Percentiles rank a stretch among this genome's conserved stretches.
phyloP scores from a whole-genome alignment of 2,797 vertebrate species.

The Triplophysa yarkandensis region DNA sequence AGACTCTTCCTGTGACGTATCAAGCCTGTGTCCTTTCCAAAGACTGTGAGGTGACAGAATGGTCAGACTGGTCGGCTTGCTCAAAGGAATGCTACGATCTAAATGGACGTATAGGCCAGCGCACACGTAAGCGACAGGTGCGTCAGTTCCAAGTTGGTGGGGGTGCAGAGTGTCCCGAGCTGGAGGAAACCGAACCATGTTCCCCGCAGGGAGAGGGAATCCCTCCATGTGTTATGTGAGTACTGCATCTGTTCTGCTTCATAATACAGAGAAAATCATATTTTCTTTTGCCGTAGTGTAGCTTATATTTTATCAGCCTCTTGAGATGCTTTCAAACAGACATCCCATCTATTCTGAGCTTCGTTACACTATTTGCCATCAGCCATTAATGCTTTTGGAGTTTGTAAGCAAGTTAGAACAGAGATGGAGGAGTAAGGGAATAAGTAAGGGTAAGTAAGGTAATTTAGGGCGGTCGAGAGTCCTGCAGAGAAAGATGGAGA shows the following conservation, averaged over 20 bases:
- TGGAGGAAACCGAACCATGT: conserved; percentile 87
- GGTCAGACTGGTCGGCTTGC: conserved; percentile 90
- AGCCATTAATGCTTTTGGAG: conserved; percentile 37
- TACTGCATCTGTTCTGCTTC: conserved; percentile 37
- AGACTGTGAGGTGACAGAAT: conserved; percentile 89
- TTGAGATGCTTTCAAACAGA: no score
- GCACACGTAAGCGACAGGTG: conserved; percentile 79
- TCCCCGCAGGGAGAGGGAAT: conserved; percentile 78
- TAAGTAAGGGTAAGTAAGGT: no score
- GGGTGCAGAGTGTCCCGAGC: conserved; percentile 81
- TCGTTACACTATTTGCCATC: conserved; percentile 39
- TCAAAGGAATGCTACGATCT: conserved; percentile 86
- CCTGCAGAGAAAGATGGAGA: conserved; percentile 43
- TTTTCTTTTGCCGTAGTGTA: no score
- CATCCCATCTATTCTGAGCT: not conserved
- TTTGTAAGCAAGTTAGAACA: conserved; percentile 34
- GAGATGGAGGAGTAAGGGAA: conserved; percentile 36
- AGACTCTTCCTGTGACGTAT: conserved; percentile 85
- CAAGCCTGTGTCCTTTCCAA: conserved; percentile 90
- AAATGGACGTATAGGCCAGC: conserved; percentile 80
- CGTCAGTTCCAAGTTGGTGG: conserved; percentile 84
- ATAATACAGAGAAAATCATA: not conserved
- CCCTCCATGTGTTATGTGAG: conserved; percentile 86
- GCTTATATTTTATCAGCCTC: no score
- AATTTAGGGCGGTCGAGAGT: conserved; percentile 5